Percentiles rank a stretch among this genome's conserved stretches.
These are phyloP conservation scores for Sinocyclocheilus grahami DNA, from an alignment of 2,113 vertebrate species.

Conservation along the genomic window DNA sequence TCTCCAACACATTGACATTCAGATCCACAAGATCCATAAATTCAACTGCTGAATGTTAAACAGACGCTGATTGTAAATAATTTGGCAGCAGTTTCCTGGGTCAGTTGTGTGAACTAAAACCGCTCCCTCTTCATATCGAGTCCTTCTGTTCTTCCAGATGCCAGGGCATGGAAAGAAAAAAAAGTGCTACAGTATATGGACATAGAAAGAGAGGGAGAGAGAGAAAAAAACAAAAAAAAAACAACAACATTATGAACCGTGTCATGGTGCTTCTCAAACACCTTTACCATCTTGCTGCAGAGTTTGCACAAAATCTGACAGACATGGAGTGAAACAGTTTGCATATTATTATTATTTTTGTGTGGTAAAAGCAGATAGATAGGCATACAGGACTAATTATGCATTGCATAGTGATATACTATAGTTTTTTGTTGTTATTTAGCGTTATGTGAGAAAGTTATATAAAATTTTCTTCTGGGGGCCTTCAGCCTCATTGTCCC, in stretches of 20 bases:
- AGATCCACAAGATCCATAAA: slow-evolving; percentile 45
- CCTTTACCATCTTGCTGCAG: not conserved
- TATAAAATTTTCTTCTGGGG: not conserved
- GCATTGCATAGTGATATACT: not conserved
- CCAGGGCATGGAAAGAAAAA: slow-evolving; percentile 31
- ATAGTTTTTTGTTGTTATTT: not conserved
- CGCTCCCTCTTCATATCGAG: slow-evolving; percentile 65
- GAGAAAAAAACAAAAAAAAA: not conserved
- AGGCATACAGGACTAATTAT: not conserved
- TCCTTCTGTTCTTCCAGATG: slow-evolving; percentile 77
- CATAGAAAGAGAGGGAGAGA: not conserved
- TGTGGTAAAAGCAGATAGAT: no score
- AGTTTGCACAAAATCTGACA: not conserved
- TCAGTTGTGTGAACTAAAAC: slow-evolving; percentile 68
- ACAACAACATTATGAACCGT: not conserved
- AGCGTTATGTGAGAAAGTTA: not conserved
- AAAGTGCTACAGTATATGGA: not conserved
- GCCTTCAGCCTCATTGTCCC: not conserved
- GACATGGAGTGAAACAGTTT: no score
- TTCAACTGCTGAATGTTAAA: slow-evolving; percentile 71
- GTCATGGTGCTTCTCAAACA: not conserved
- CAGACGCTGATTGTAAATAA: slow-evolving; percentile 80
- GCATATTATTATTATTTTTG: no score
- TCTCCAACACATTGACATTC: slow-evolving; percentile 68
- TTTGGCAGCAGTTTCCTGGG: slow-evolving; percentile 73